Percentiles rank a stretch among this genome's conserved stretches.
Evolutionary conservation across 2,113 vertebrate genomes (phyloP).

Genomic region (Gulo gulo): DNA sequence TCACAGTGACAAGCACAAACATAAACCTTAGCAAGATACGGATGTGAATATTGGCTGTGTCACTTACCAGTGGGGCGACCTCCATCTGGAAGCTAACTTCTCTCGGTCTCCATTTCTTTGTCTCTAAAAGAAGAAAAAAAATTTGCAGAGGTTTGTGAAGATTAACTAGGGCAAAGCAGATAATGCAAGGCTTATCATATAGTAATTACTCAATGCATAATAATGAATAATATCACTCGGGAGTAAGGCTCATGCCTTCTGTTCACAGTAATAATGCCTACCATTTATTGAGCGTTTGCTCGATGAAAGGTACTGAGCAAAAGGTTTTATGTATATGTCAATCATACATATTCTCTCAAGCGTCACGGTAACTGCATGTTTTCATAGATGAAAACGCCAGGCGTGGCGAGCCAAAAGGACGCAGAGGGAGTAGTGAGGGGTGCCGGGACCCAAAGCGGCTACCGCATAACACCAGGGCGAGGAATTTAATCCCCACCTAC

Average conservation of each 20-base stretch:
- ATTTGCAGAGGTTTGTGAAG: background rate
- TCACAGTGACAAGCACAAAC: background rate
- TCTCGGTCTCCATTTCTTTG: background rate
- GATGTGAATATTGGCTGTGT: background rate
- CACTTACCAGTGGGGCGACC: background rate
- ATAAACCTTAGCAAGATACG: background rate
- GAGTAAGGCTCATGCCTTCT: background rate
- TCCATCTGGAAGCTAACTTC: background rate
- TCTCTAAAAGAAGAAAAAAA: background rate
- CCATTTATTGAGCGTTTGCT: background rate
- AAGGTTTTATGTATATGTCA: background rate
- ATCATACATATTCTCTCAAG: background rate
- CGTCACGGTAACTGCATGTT: background rate
- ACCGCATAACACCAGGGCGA: fast-evolving
- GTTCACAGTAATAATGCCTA: background rate
- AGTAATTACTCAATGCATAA: conserved; percentile 11
- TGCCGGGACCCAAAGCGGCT: background rate
- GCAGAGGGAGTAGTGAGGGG: background rate
- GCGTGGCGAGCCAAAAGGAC: background rate
- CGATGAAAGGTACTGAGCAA: background rate
- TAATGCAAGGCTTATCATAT: background rate
- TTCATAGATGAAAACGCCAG: background rate
- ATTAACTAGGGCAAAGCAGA: background rate
- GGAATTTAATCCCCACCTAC: background rate
- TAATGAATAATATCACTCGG: background rate